A percentile compares a stretch with the other conserved stretches of the same genome.
These are phyloP conservation scores for Drosophila differens DNA, from an alignment of 2,888 invertebrate genomes.

Conservation along the genomic window DNA sequence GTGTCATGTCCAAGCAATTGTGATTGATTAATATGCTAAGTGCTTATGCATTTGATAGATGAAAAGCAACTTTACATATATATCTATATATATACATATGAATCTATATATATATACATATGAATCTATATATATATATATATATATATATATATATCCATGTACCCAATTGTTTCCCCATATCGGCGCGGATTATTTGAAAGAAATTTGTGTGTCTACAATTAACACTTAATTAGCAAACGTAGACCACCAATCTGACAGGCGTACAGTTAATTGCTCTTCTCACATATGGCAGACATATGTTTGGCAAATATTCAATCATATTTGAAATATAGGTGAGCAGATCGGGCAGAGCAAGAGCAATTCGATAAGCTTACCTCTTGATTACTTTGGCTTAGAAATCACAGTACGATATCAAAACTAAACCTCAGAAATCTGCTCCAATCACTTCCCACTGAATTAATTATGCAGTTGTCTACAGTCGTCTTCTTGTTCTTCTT, in stretches of 20 bases:
- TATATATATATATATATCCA: background rate
- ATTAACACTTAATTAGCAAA: conserved; percentile 31
- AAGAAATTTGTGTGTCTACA: conserved; percentile 7
- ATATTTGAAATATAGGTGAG: background rate
- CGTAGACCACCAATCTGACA: conserved; percentile 4
- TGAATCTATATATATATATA: background rate
- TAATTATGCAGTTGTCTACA: background rate
- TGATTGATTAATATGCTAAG: conserved; percentile 61
- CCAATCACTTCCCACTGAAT: background rate
- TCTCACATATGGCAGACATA: background rate
- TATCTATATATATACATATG: background rate
- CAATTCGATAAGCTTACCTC: background rate
- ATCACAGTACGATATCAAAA: background rate
- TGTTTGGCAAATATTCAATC: background rate
- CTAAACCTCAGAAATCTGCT: background rate
- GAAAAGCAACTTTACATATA: background rate
- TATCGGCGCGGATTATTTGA: background rate
- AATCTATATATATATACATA: background rate
- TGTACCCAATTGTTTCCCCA: background rate
- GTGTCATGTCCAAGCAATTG: conserved; percentile 41
- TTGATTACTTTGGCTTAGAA: background rate
- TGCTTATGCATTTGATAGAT: conserved; percentile 51
- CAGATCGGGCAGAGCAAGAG: background rate
- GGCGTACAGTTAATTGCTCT: background rate
- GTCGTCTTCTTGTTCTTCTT: background rate